A percentile compares a stretch with the other conserved stretches of the same genome.
phyloP scores from a whole-genome alignment of 2,797 vertebrate genomes.

The Tarsius wallacei region DNA sequence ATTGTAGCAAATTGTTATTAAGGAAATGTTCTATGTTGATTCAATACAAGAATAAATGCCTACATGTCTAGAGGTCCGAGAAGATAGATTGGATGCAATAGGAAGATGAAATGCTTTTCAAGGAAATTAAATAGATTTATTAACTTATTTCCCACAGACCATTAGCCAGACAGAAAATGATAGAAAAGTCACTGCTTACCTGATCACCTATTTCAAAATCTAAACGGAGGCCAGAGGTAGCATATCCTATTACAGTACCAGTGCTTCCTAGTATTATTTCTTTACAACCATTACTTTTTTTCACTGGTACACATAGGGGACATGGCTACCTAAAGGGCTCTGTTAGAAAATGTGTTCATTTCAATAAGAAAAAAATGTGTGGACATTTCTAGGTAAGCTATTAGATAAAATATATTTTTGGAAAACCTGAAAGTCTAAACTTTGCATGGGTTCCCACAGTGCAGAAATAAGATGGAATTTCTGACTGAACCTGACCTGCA shows the following conservation, averaged over 20 bases:
- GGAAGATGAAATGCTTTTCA: slow-evolving; percentile 57
- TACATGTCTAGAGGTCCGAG: slow-evolving; percentile 46
- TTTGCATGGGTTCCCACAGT: neutral
- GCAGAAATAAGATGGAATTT: slow-evolving; percentile 40
- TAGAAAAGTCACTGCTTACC: neutral
- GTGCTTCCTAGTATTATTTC: neutral
- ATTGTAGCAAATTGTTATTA: slow-evolving; percentile 44
- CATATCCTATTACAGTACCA: neutral
- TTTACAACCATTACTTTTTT: neutral
- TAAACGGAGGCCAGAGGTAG: neutral
- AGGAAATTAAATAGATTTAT: slow-evolving; percentile 71
- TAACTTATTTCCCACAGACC: slow-evolving; percentile 53
- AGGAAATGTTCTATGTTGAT: slow-evolving; percentile 46
- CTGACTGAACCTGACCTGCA: slow-evolving; percentile 42
- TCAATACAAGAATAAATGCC: slow-evolving; percentile 63
- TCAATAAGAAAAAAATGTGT: slow-evolving; percentile 21
- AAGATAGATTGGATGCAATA: neutral
- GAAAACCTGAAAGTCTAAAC: neutral
- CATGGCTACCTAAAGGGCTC: neutral
- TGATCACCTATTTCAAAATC: slow-evolving; percentile 17
- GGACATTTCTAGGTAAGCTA: slow-evolving; percentile 38
- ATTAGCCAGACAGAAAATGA: slow-evolving; percentile 55
- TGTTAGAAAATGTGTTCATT: slow-evolving; percentile 55
- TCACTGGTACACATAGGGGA: neutral
- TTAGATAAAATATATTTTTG: slow-evolving; percentile 46